Conservation (phyloP, 2,888 invertebrate species). For the Hedychridium roseum region DNA sequence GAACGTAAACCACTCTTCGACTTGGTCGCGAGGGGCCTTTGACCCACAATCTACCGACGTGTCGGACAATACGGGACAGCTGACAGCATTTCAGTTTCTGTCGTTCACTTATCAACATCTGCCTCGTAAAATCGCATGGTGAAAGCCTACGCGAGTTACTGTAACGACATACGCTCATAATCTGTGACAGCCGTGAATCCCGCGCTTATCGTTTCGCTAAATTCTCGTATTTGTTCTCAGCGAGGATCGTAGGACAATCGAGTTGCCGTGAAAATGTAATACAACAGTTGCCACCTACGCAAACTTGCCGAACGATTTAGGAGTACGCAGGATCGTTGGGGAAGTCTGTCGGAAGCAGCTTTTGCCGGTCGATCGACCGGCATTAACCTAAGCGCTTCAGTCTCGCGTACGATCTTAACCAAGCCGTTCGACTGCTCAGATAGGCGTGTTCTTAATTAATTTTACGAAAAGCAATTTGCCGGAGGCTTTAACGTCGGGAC, state of each 20-base stretch:
- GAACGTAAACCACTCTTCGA: slow-evolving; percentile 38
- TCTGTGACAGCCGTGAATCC: slow-evolving; percentile 42
- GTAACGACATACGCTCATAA: slow-evolving; percentile 23
- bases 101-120: slow-evolving; percentile 53
- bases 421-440: slow-evolving; percentile 7
- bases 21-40: slow-evolving; percentile 43
- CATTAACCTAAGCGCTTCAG: no score
- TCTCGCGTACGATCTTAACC: no score
- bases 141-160: slow-evolving; percentile 19
- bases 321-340: no score
- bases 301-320: no score
- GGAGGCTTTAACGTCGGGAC: slow-evolving; percentile 39
- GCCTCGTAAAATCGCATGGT: slow-evolving; percentile 46
- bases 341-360: no score
- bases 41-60: slow-evolving; percentile 47
- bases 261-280: no score
- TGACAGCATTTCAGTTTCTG: slow-evolving; percentile 41
- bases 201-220: slow-evolving; percentile 37
- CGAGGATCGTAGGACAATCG: no score
- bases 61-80: slow-evolving; percentile 51
- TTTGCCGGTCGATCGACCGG: no score
- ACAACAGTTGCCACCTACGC: no score
- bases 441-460: slow-evolving; percentile 52
- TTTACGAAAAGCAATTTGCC: slow-evolving; percentile 55
- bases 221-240: slow-evolving; percentile 49